Conservation (phyloP, 2,113 vertebrate species). For the Ciconia maguari region DNA sequence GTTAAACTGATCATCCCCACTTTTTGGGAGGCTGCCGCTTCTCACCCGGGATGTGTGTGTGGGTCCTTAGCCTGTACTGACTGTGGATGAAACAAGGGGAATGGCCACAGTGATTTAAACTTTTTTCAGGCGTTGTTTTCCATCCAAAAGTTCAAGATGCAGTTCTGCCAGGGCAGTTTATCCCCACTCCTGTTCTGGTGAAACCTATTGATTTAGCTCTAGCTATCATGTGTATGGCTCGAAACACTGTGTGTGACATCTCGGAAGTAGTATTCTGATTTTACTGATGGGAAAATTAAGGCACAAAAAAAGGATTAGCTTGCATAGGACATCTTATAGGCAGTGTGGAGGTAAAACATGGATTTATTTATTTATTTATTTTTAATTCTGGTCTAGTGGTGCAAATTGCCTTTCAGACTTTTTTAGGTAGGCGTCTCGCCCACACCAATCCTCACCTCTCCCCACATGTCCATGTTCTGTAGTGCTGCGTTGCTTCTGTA, state of each 20-base stretch:
- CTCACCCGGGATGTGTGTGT: fast-evolving
- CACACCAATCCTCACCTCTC: neutral
- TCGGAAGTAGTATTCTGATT: neutral
- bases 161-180: neutral
- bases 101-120: neutral
- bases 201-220: neutral
- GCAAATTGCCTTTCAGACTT: neutral
- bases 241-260: neutral
- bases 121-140: neutral
- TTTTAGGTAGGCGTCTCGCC: neutral
- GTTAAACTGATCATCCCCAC: neutral
- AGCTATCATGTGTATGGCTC: neutral
- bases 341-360: neutral
- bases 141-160: neutral
- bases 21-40: neutral
- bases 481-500: neutral
- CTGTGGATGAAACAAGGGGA: neutral
- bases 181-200: neutral
- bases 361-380: neutral
- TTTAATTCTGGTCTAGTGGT: neutral
- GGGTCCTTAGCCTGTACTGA: neutral
- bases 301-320: neutral
- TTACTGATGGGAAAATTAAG: neutral
- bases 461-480: neutral
- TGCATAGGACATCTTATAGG: neutral